These are phyloP conservation scores for Drosophila tristis DNA, from an alignment of 1,140 invertebrate species.

Conservation along the genomic window DNA sequence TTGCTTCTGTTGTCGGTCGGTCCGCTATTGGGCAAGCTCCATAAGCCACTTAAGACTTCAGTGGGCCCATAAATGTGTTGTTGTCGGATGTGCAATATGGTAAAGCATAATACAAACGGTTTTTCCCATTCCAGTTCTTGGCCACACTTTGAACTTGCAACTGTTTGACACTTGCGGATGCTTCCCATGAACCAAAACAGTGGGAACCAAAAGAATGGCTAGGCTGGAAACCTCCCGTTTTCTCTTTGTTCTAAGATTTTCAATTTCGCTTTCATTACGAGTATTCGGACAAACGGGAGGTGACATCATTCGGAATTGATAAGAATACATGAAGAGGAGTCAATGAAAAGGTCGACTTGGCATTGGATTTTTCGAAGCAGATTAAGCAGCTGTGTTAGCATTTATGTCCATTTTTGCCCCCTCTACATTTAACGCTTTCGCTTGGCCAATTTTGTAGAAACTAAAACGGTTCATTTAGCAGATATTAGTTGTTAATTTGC, in stretches of 20 bases:
- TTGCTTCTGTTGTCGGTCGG: slow-evolving; percentile 12
- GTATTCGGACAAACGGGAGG: not conserved
- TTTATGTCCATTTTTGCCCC: slow-evolving; percentile 1
- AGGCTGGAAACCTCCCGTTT: slow-evolving; percentile 10
- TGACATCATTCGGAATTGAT: slow-evolving; percentile 42
- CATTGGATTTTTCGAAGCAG: not conserved
- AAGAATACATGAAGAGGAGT: slow-evolving; percentile 8
- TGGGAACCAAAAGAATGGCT: slow-evolving; percentile 20
- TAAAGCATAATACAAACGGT: slow-evolving; percentile 38
- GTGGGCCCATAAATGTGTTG: slow-evolving; percentile 24
- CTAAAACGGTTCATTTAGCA: slow-evolving; percentile 22
- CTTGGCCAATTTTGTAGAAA: slow-evolving; percentile 6
- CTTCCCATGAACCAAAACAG: not conserved
- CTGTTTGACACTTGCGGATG: slow-evolving; percentile 34
- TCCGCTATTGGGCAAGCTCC: slow-evolving; percentile 30
- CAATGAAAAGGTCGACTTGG: slow-evolving; percentile 16
- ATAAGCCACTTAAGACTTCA: slow-evolving; percentile 53
- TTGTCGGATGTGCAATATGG: slow-evolving; percentile 28
- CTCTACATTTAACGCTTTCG: slow-evolving; percentile 20
- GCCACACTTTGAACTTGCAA: slow-evolving; percentile 48
- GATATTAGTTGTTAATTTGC: slow-evolving; percentile 32
- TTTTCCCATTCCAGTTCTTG: slow-evolving; percentile 47
- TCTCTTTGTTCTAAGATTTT: not conserved
- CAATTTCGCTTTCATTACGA: slow-evolving; percentile 1
- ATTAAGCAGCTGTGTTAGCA: slow-evolving; percentile 33